Evolutionary conservation across 2,797 vertebrate genomes (phyloP).

Genomic region (Catostomus latipinnis): DNA sequence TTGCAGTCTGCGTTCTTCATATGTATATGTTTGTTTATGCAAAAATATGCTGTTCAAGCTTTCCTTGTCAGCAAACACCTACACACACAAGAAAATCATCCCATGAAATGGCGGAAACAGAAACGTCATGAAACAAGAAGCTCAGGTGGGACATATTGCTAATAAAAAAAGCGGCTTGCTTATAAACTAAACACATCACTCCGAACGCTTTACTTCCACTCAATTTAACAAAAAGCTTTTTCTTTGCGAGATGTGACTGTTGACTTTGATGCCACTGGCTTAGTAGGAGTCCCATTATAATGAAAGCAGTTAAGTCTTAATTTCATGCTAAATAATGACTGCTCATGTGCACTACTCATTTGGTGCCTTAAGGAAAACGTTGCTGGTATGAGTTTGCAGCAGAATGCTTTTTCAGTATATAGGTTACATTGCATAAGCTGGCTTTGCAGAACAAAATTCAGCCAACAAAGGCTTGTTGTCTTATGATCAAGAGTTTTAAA

Average conservation of each 20-base stretch:
- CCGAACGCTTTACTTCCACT: conserved; percentile 30
- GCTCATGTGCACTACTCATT: conserved; percentile 8
- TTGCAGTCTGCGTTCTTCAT: conserved; percentile 15
- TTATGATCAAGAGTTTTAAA: not conserved
- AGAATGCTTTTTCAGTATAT: not conserved
- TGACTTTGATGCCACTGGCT: conserved; percentile 24
- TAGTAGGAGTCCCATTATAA: conserved; percentile 9
- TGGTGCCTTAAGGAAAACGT: not conserved
- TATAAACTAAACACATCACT: conserved; percentile 11
- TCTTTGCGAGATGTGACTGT: conserved; percentile 1
- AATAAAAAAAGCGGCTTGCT: not conserved
- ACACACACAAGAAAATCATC: not conserved
- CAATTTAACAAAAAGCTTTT: conserved; percentile 35
- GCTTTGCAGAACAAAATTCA: not conserved
- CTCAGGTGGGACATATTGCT: too few species aligned
- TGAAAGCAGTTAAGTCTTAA: conserved; percentile 18
- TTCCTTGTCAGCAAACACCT: not conserved
- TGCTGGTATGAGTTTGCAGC: not conserved
- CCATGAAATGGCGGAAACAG: too few species aligned
- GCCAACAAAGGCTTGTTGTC: not conserved
- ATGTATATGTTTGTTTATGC: conserved; percentile 30
- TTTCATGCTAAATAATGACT: conserved; percentile 30
- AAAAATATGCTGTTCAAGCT: not conserved
- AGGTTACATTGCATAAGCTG: conserved; percentile 8
- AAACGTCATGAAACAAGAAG: too few species aligned